Conservation (phyloP, 2,888 invertebrate species). For the Nomada ruficornis region DNA sequence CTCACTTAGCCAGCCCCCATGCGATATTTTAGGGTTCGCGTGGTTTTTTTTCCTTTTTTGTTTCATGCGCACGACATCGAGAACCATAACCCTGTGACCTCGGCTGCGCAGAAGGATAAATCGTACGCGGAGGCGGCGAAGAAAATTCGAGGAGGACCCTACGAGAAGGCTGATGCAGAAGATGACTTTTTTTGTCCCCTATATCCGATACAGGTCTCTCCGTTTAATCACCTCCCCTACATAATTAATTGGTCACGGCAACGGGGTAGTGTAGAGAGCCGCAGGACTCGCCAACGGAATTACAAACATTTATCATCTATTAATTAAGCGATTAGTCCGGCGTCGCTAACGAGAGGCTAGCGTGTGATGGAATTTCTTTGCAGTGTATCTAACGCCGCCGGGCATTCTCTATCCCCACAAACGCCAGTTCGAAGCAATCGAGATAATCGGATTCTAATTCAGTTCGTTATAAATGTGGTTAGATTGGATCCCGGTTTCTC, state of each 20-base stretch:
- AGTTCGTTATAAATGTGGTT: constrained; percentile 48
- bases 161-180: not conserved
- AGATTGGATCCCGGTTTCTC: constrained; percentile 38
- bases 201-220: constrained; percentile 9
- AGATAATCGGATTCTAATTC: constrained; percentile 56
- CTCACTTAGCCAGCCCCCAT: constrained; percentile 63
- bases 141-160: constrained; percentile 62
- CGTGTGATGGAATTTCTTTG: constrained; percentile 62
- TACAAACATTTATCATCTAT: constrained; percentile 74
- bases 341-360: constrained; percentile 66
- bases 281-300: constrained; percentile 56
- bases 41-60: constrained; percentile 30
- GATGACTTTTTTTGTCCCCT: constrained; percentile 36
- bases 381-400: constrained; percentile 49
- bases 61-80: constrained; percentile 58
- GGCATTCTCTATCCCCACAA: constrained; percentile 49
- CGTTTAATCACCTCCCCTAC: constrained; percentile 56
- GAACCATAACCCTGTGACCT: constrained; percentile 67
- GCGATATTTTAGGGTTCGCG: constrained; percentile 70
- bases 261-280: constrained; percentile 58
- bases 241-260: constrained; percentile 71
- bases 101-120: constrained; percentile 62
- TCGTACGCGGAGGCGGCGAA: constrained; percentile 48
- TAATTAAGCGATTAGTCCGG: constrained; percentile 76
- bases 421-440: constrained; percentile 9